Evolutionary conservation across 2,113 vertebrate genomes (phyloP).

Genomic region (Rhineura floridana): DNA sequence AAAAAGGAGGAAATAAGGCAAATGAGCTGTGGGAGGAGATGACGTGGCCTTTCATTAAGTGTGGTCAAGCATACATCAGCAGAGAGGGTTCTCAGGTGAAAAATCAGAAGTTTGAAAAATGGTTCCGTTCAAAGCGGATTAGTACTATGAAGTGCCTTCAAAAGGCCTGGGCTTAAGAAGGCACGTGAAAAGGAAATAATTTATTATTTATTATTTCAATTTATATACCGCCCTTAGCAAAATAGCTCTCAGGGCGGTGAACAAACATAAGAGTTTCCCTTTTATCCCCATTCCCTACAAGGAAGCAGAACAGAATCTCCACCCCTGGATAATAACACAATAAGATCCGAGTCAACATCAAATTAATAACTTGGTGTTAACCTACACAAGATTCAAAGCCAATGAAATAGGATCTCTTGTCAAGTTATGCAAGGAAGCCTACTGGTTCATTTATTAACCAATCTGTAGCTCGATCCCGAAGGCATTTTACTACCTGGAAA

Average conservation of each 20-base stretch:
- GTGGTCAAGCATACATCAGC: slow-evolving; percentile 2
- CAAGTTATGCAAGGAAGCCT: neutral
- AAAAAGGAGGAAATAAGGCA: slow-evolving; percentile 2
- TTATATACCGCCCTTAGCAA: too few relatives aligned
- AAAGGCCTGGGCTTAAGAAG: neutral
- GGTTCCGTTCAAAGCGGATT: neutral
- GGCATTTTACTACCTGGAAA: neutral
- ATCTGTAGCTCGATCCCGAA: neutral
- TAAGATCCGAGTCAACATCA: neutral
- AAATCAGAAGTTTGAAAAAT: neutral
- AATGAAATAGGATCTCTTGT: neutral
- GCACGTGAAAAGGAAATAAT: too few relatives aligned
- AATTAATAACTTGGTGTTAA: neutral
- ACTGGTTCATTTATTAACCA: neutral
- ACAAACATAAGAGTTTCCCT: too few relatives aligned
- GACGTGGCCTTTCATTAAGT: neutral
- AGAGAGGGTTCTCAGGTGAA: slow-evolving; percentile 1
- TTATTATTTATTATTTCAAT: too few relatives aligned
- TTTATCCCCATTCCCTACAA: neutral
- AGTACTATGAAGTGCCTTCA: neutral
- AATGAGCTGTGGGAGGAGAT: neutral
- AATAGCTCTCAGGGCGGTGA: too few relatives aligned
- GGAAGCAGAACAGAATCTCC: accelerated
- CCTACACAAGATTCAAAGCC: neutral
- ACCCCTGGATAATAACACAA: neutral